Evolutionary conservation across 2,113 vertebrate genomes (phyloP).

Genomic region (Trichechus manatus): DNA sequence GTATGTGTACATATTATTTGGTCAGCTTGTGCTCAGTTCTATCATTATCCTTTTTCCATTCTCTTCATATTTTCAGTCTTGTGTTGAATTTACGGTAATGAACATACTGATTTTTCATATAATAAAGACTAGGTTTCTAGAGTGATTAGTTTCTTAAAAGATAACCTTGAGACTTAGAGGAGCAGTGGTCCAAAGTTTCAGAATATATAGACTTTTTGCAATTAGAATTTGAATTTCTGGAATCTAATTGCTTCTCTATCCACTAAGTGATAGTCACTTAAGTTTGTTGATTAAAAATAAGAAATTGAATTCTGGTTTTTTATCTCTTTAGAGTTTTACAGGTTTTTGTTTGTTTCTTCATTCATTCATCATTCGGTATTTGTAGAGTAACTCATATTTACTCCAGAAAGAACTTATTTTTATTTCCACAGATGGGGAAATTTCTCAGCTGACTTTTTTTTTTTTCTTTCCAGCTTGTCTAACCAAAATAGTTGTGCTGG

Average conservation of each 20-base stretch:
- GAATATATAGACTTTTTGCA: neutral
- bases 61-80: neutral
- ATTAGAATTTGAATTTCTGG: slow-evolving; percentile 23
- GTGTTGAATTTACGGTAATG: neutral
- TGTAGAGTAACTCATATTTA: slow-evolving; percentile 43
- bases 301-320: neutral
- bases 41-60: neutral
- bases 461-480: neutral
- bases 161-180: neutral
- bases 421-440: slow-evolving; percentile 6
- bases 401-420: slow-evolving; percentile 52
- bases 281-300: slow-evolving; percentile 53
- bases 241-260: neutral
- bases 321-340: neutral
- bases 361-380: slow-evolving; percentile 1
- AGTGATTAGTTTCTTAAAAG: slow-evolving; percentile 16
- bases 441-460: neutral
- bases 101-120: neutral
- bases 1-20: neutral
- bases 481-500: neutral
- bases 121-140: slow-evolving; percentile 8
- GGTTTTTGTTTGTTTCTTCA: neutral
- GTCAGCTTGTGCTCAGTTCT: neutral
- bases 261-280: neutral
- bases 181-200: neutral